These are phyloP conservation scores for Okapia johnstoni DNA, from an alignment of 2,113 vertebrate genomes.

Conservation along the genomic window DNA sequence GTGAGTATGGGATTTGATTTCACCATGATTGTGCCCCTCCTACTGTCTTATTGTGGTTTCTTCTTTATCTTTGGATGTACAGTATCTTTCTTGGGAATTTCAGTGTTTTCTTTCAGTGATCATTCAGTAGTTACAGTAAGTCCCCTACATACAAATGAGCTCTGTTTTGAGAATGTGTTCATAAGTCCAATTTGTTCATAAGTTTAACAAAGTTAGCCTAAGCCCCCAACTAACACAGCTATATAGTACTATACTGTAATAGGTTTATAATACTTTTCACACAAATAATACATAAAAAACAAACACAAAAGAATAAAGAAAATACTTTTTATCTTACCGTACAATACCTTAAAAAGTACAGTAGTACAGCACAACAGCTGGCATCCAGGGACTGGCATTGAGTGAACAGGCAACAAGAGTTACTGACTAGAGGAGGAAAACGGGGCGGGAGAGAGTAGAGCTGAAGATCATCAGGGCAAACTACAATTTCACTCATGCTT, in stretches of 20 bases:
- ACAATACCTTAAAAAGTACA: background rate
- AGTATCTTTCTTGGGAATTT: background rate
- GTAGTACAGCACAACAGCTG: background rate
- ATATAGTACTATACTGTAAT: background rate
- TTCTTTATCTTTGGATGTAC: background rate
- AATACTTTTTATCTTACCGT: background rate
- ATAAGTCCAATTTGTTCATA: background rate
- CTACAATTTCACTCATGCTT: background rate
- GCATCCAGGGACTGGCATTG: background rate
- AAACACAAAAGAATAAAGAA: background rate
- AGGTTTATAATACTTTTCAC: background rate
- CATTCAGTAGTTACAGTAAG: background rate
- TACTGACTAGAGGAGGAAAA: background rate
- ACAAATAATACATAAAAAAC: background rate
- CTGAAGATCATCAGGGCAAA: background rate
- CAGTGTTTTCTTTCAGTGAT: background rate
- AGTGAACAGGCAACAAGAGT: background rate
- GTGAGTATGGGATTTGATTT: background rate
- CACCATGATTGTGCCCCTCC: background rate
- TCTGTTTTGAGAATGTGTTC: background rate
- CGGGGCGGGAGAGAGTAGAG: rapidly evolving
- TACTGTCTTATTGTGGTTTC: background rate
- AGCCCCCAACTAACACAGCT: background rate
- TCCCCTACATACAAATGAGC: background rate
- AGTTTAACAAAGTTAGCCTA: background rate